phyloP scores from a whole-genome alignment of 2,797 vertebrate genomes.

The Hydrolagus colliei region DNA sequence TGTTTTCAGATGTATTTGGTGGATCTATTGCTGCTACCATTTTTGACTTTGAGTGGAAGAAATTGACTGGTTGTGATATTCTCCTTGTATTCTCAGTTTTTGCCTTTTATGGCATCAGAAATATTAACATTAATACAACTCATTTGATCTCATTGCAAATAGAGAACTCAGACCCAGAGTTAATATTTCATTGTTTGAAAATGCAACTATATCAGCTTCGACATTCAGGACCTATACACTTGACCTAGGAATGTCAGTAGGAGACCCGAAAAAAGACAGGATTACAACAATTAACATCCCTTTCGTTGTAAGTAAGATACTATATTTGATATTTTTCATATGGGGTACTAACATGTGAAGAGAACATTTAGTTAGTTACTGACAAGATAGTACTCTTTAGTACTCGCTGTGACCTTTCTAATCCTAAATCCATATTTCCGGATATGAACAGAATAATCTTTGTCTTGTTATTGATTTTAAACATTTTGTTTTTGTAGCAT shows the following conservation, averaged over 20 bases:
- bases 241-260: background rate
- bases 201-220: background rate
- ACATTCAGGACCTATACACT: background rate
- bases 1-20: too few species aligned
- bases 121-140: background rate
- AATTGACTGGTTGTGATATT: background rate
- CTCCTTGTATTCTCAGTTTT: background rate
- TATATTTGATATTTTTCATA: background rate
- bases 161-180: background rate
- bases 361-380: background rate
- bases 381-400: too few species aligned
- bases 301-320: conserved; percentile 6
- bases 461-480: too few species aligned
- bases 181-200: background rate
- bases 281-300: conserved; percentile 23
- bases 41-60: background rate
- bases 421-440: too few species aligned
- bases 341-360: background rate
- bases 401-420: too few species aligned
- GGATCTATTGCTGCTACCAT: background rate
- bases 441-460: too few species aligned
- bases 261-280: background rate
- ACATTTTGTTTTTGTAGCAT: too few species aligned
- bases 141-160: conserved; percentile 7
- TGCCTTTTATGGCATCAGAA: too few species aligned